Evolutionary conservation across 2,113 vertebrate genomes (phyloP).

Genomic region (Passerina amoena): DNA sequence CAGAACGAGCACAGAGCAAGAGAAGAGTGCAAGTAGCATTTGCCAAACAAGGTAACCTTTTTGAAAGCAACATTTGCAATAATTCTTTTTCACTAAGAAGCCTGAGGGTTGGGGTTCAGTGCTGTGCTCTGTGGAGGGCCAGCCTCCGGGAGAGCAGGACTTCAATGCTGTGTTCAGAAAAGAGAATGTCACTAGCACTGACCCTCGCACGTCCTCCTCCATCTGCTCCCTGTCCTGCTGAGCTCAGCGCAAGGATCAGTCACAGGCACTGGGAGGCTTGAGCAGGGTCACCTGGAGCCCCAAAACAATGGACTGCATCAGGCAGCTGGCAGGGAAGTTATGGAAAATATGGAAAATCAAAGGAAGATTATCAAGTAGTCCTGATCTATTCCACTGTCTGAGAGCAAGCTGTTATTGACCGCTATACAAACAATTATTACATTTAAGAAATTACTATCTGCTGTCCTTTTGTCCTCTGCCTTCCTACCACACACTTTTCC

Average conservation of each 20-base stretch:
- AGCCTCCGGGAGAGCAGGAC: neutral
- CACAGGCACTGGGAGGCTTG: neutral
- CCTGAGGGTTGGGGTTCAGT: neutral
- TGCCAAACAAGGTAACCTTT: neutral
- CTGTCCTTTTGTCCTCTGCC: neutral
- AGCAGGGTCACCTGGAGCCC: neutral
- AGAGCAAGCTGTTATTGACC: neutral
- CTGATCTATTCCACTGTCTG: neutral
- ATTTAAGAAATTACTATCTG: neutral
- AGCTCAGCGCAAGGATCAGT: neutral
- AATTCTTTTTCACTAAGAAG: neutral
- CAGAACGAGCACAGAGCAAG: neutral
- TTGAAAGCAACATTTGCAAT: neutral
- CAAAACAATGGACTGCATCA: neutral
- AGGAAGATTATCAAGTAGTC: neutral
- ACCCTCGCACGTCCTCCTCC: neutral
- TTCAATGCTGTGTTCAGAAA: neutral
- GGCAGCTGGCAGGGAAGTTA: neutral
- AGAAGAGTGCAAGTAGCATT: neutral
- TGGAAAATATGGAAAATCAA: neutral
- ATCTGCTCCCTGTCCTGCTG: rapidly evolving
- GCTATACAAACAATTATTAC: neutral
- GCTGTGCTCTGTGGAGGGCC: neutral
- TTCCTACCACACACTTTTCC: neutral
- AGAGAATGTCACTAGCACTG: neutral